These are phyloP conservation scores for Fulmarus glacialis DNA, from an alignment of 2,113 vertebrate genomes.

Conservation along the genomic window DNA sequence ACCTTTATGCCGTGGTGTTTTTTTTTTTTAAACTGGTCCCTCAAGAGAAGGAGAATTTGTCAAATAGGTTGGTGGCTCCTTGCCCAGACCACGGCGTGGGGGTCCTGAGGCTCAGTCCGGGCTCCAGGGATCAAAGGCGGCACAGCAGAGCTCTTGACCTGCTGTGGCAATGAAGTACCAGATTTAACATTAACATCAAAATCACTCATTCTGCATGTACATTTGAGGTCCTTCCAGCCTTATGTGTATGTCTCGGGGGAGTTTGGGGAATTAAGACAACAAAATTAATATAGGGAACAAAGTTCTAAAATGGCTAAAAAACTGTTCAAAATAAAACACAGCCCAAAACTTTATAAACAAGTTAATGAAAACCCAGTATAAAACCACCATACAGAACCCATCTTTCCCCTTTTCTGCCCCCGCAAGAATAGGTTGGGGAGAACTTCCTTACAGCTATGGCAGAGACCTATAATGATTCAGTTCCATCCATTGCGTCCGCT, in stretches of 20 bases:
- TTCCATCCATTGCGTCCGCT: not conserved
- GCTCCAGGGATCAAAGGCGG: not conserved
- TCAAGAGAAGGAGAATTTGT: not conserved
- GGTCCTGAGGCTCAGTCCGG: rapidly evolving
- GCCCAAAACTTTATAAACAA: not conserved
- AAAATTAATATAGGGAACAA: not conserved
- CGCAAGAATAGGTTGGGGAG: rapidly evolving
- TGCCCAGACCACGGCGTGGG: rapidly evolving
- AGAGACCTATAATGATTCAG: not conserved
- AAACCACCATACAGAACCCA: not conserved
- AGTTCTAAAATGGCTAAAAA: not conserved
- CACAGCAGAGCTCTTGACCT: not conserved
- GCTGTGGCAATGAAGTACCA: not conserved
- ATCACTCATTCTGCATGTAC: not conserved
- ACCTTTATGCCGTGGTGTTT: too few species aligned
- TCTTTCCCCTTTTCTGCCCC: not conserved
- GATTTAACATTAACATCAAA: not conserved
- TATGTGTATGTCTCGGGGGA: not conserved
- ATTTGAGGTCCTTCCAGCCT: not conserved
- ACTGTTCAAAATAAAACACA: not conserved
- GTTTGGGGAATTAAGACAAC: not conserved
- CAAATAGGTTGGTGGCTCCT: not conserved
- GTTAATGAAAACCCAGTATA: not conserved
- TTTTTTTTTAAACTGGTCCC: not conserved
- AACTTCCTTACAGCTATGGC: not conserved